A percentile compares a stretch with the other conserved stretches of the same genome.
Conservation (phyloP, 92 coral and sea anemone genomes). For the Actinernus sp. region DNA sequence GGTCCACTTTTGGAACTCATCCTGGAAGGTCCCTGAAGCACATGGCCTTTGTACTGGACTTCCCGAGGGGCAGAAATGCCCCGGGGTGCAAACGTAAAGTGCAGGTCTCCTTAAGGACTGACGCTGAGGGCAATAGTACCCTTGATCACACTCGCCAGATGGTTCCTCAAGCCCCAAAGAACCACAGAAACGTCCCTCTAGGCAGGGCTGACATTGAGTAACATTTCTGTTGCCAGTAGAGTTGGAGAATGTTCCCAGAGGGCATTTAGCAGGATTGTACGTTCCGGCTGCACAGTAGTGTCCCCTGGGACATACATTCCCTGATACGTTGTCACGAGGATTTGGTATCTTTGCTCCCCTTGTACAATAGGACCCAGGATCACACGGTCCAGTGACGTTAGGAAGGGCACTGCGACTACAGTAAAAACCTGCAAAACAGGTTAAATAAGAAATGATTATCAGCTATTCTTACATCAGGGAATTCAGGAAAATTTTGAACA, state of each 20-base stretch:
- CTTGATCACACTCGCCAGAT: slow-evolving; percentile 83
- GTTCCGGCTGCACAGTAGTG: slow-evolving; percentile 90
- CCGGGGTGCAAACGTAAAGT: slow-evolving; percentile 87
- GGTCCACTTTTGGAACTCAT: slow-evolving; percentile 76
- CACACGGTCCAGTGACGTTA: slow-evolving; percentile 87
- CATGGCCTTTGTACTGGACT: slow-evolving; percentile 82
- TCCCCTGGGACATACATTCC: slow-evolving; percentile 86
- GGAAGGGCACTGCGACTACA: slow-evolving; percentile 77
- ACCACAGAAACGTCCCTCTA: slow-evolving; percentile 88
- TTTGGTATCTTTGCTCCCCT: slow-evolving; percentile 85
- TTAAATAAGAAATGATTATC: background rate
- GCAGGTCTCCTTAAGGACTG: slow-evolving; percentile 83
- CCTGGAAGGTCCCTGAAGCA: slow-evolving; percentile 84
- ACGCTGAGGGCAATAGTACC: slow-evolving; percentile 93
- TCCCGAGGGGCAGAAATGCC: slow-evolving; percentile 86
- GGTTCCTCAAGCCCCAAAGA: slow-evolving; percentile 83
- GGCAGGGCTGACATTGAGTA: slow-evolving; percentile 78
- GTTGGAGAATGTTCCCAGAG: slow-evolving; percentile 88
- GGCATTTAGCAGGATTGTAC: slow-evolving; percentile 85
- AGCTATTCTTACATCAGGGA: background rate
- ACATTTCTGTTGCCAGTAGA: slow-evolving; percentile 78
- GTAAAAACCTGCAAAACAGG: slow-evolving; percentile 75
- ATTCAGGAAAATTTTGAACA: no score
- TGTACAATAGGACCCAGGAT: slow-evolving; percentile 86
- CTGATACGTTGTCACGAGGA: slow-evolving; percentile 90